Evolutionary conservation across 2,113 vertebrate species (phyloP).

Genomic region (Tiliqua scincoides): DNA sequence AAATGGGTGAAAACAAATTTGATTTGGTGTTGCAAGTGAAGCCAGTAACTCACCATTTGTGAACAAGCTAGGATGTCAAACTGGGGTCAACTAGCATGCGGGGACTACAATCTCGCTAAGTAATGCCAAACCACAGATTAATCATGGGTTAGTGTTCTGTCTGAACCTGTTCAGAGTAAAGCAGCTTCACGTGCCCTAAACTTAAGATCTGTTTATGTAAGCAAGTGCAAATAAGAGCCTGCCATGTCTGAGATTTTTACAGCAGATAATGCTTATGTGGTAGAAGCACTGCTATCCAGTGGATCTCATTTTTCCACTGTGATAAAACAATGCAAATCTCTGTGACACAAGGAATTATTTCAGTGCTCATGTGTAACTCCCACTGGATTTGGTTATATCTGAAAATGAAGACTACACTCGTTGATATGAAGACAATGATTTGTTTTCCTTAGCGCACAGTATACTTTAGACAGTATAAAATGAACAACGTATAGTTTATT

Average conservation of each 20-base stretch:
- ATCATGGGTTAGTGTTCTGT: too few relatives aligned
- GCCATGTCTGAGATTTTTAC: slow-evolving; percentile 37
- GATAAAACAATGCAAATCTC: slow-evolving; percentile 66
- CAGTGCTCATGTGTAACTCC: slow-evolving; percentile 65
- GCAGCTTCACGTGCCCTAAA: not conserved
- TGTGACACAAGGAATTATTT: slow-evolving; percentile 69
- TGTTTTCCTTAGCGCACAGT: slow-evolving; percentile 61
- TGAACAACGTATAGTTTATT: slow-evolving; percentile 53
- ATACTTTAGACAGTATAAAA: slow-evolving; percentile 65
- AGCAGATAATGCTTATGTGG: slow-evolving; percentile 48
- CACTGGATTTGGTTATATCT: slow-evolving; percentile 66
- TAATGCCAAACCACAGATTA: too few relatives aligned
- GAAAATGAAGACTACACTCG: slow-evolving; percentile 60
- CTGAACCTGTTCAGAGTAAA: too few relatives aligned
- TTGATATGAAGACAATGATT: slow-evolving; percentile 56
- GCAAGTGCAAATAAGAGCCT: slow-evolving; percentile 45
- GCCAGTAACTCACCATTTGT: too few relatives aligned
- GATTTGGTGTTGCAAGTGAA: too few relatives aligned
- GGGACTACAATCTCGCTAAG: too few relatives aligned
- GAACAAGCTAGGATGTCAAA: too few relatives aligned
- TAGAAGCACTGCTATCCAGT: slow-evolving; percentile 59
- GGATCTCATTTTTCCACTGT: slow-evolving; percentile 60
- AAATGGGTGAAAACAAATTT: too few relatives aligned
- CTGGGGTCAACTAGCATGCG: too few relatives aligned
- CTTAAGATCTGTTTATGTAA: slow-evolving; percentile 19